Conservation (phyloP, 2,888 invertebrate genomes). For the Spilarctia lutea region DNA sequence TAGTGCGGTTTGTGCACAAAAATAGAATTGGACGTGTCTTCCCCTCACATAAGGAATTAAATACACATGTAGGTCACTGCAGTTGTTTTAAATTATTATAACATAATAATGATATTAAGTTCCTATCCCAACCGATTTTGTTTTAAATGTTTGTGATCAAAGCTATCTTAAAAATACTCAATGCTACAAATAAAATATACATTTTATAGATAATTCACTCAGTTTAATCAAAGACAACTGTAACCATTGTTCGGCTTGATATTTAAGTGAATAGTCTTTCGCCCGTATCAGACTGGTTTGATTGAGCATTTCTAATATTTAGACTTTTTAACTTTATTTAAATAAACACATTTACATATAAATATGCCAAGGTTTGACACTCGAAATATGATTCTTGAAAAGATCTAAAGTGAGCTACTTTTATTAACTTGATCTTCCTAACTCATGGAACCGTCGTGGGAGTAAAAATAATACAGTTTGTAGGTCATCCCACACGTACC, state of each 20-base stretch:
- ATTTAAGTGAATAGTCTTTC: no score
- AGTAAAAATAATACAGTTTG: constrained; percentile 39
- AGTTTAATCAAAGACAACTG: not conserved
- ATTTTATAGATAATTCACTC: no score
- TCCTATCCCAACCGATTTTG: not conserved
- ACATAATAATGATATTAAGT: not conserved
- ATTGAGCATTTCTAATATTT: not conserved
- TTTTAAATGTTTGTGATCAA: not conserved
- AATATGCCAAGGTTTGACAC: not conserved
- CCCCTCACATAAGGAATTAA: not conserved
- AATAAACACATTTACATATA: not conserved
- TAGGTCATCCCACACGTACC: constrained; percentile 46
- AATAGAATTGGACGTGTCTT: constrained; percentile 13
- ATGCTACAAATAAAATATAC: no score
- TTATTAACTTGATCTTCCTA: not conserved
- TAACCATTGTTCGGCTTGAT: not conserved
- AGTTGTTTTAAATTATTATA: not conserved
- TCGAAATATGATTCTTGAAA: not conserved
- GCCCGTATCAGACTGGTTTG: no score
- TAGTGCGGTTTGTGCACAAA: constrained; percentile 15
- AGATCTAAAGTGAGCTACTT: not conserved
- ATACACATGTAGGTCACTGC: not conserved
- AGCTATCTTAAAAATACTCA: no score
- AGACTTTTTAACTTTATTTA: not conserved
- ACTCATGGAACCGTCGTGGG: constrained; percentile 19